These are phyloP conservation scores for Catotricha subobsoleta DNA, from an alignment of 2,888 invertebrate species.

Conservation along the genomic window DNA sequence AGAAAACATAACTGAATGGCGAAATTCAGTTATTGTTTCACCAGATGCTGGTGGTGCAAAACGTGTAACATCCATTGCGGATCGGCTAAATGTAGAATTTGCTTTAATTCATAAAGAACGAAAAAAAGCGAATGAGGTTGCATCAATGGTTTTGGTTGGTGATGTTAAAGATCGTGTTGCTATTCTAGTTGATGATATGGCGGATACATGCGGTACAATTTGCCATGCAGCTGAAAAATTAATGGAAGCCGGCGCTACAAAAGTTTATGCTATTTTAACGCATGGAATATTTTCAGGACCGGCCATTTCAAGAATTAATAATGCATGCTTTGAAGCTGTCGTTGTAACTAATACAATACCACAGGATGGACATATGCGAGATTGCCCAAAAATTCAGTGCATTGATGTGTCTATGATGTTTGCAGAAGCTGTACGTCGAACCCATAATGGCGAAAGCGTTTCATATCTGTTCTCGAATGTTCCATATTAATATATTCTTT, in stretches of 20 bases:
- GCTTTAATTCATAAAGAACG: slow-evolving; percentile 85
- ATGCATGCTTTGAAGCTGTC: slow-evolving; percentile 71
- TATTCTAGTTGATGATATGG: slow-evolving; percentile 83
- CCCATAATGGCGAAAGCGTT: slow-evolving; percentile 97
- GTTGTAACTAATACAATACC: slow-evolving; percentile 88
- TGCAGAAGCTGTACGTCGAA: slow-evolving; percentile 94
- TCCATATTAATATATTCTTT: slow-evolving; percentile 51
- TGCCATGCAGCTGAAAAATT: slow-evolving; percentile 76
- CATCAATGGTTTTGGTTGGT: slow-evolving; percentile 80
- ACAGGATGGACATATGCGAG: slow-evolving; percentile 70
- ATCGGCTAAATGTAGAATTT: slow-evolving; percentile 77
- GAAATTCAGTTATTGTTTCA: slow-evolving; percentile 72
- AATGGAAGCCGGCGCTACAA: slow-evolving; percentile 64
- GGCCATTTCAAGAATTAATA: slow-evolving; percentile 70
- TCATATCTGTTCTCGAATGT: slow-evolving; percentile 97
- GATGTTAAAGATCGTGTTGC: slow-evolving; percentile 71
- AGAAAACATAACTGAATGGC: slow-evolving; percentile 78
- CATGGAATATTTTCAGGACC: slow-evolving; percentile 84
- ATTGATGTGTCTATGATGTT: slow-evolving; percentile 99
- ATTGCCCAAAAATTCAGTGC: slow-evolving; percentile 68
- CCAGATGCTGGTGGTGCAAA: slow-evolving; percentile 89
- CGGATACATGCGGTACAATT: slow-evolving; percentile 81
- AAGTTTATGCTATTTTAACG: slow-evolving; percentile 73
- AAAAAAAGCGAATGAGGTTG: slow-evolving; percentile 74
- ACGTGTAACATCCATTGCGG: slow-evolving; percentile 76